Evolutionary conservation across 2,797 vertebrate species (phyloP).

Genomic region (Cebuella pygmaea): DNA sequence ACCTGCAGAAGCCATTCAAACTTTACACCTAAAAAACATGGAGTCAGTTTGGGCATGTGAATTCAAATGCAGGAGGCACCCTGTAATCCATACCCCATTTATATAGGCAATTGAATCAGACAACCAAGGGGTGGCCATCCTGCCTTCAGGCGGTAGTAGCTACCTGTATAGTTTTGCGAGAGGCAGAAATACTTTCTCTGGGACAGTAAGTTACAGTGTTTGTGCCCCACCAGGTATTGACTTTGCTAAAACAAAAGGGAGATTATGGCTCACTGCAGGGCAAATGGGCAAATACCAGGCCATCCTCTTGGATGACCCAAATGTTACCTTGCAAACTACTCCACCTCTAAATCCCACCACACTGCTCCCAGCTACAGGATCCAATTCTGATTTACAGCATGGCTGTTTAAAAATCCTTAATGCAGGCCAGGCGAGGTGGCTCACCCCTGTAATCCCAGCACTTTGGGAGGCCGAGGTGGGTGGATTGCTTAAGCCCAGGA

Average conservation of each 20-base stretch:
- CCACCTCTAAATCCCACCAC: not conserved
- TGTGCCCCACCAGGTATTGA: not conserved
- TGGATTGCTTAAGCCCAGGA: not conserved
- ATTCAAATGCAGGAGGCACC: not conserved
- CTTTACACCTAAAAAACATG: not conserved
- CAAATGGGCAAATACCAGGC: not conserved
- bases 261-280: not conserved
- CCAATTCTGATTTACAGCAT: not conserved
- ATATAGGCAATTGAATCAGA: not conserved
- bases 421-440: not conserved
- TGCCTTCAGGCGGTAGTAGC: not conserved
- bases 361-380: not conserved
- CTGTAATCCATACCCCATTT: not conserved
- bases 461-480: not conserved
- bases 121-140: not conserved
- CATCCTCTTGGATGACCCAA: not conserved
- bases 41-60: not conserved
- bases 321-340: not conserved
- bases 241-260: not conserved
- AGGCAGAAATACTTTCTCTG: not conserved
- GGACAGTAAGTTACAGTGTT: not conserved
- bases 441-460: not conserved
- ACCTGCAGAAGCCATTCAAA: not conserved
- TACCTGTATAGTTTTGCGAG: not conserved
- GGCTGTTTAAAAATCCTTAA: not conserved